Percentiles rank a stretch among this genome's conserved stretches.
Conservation (phyloP, 2,797 vertebrate genomes). For the Dendrocincla fuliginosa region DNA sequence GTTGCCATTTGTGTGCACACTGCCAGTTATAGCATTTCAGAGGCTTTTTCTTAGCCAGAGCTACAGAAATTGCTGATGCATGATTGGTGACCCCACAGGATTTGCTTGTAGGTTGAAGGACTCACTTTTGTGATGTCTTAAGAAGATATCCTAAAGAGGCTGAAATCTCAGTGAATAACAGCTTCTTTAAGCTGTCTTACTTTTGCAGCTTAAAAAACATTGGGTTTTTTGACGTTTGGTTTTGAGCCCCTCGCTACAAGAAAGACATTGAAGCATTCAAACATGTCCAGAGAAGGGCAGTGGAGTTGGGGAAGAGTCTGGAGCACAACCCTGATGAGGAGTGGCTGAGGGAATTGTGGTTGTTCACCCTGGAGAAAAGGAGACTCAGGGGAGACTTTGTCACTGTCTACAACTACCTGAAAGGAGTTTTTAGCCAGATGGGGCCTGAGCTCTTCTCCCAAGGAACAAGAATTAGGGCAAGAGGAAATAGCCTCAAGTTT, state of each 20-base stretch:
- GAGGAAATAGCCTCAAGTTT: neutral
- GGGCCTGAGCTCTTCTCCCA: accelerated
- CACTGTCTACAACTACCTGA: accelerated
- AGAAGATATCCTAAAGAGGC: neutral
- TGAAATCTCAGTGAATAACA: neutral
- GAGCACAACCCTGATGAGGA: neutral
- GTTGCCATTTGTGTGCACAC: neutral
- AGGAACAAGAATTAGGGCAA: accelerated
- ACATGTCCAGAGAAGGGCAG: accelerated
- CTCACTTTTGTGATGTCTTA: neutral
- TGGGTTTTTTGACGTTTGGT: neutral
- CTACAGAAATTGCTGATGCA: neutral
- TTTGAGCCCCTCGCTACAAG: neutral
- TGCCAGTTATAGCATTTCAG: neutral
- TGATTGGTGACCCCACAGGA: neutral
- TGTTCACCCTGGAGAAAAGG: neutral
- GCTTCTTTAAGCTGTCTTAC: neutral
- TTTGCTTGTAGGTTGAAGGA: neutral
- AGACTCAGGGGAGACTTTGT: neutral
- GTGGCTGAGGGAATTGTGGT: accelerated
- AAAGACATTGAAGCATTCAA: neutral
- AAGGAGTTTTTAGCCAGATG: accelerated
- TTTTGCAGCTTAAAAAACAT: neutral
- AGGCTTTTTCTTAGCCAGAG: neutral
- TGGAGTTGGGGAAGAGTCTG: accelerated